These are phyloP conservation scores for Nomada hirtipes DNA, from an alignment of 2,888 invertebrate species.

Conservation along the genomic window DNA sequence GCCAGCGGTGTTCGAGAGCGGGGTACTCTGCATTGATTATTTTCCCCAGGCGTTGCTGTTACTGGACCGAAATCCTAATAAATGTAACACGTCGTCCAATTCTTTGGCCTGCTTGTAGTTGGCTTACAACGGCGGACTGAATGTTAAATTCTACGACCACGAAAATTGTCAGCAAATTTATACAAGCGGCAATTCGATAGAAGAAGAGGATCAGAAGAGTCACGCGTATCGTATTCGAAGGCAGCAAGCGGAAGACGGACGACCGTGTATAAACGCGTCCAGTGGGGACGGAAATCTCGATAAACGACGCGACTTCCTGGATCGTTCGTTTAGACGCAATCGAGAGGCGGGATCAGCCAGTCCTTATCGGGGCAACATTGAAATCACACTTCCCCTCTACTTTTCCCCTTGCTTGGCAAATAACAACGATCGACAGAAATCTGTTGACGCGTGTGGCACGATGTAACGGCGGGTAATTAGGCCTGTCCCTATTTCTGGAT, in stretches of 20 bases:
- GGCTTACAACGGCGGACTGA: too few relatives aligned
- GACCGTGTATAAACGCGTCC: conserved; percentile 14
- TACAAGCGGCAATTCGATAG: not conserved
- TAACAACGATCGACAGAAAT: conserved; percentile 37
- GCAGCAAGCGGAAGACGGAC: conserved; percentile 1
- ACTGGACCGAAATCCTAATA: too few relatives aligned
- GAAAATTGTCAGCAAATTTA: conserved; percentile 38
- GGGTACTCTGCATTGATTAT: not conserved
- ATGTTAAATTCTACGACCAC: not conserved
- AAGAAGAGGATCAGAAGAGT: too few relatives aligned
- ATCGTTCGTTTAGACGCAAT: conserved; percentile 48
- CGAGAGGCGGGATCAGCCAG: conserved; percentile 36
- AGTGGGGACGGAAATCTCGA: conserved; percentile 30
- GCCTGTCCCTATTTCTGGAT: conserved; percentile 14
- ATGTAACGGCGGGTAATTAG: conserved; percentile 55
- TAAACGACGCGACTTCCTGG: conserved; percentile 28
- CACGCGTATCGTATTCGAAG: conserved; percentile 3
- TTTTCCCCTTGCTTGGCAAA: conserved; percentile 2
- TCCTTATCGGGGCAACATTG: conserved; percentile 44
- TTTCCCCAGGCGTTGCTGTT: not conserved
- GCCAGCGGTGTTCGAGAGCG: not conserved
- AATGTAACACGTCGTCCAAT: too few relatives aligned
- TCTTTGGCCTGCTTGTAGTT: too few relatives aligned
- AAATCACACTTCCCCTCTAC: conserved; percentile 35
- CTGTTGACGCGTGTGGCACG: conserved; percentile 47